A percentile compares a stretch with the other conserved stretches of the same genome.
Conservation (phyloP, 2,113 vertebrate species). For the Melospiza georgiana region DNA sequence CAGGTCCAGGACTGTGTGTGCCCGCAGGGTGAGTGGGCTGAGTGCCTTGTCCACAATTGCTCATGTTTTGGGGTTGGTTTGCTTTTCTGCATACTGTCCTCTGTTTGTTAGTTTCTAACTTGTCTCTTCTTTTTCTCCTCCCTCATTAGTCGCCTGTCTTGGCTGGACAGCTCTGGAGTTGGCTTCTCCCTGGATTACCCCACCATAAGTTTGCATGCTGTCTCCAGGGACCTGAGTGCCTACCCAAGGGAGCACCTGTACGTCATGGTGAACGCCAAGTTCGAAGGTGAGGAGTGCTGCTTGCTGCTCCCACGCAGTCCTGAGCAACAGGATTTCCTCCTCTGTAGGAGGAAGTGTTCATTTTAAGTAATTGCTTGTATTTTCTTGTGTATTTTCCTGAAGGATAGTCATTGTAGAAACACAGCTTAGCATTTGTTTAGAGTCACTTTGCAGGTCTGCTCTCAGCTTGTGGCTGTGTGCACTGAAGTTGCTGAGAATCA, state of each 20-base stretch:
- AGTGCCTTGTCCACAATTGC: neutral
- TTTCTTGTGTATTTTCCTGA: neutral
- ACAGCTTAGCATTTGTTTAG: neutral
- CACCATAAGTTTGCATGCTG: constrained; percentile 91
- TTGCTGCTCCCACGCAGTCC: fast-evolving
- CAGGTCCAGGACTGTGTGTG: fast-evolving
- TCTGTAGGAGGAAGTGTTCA: neutral
- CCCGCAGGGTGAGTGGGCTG: fast-evolving
- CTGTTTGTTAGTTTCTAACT: neutral
- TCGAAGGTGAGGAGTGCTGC: constrained; percentile 70
- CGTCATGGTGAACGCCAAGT: constrained; percentile 93
- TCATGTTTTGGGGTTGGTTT: neutral
- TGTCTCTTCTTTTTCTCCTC: neutral
- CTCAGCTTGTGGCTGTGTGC: neutral
- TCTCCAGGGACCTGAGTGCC: constrained; percentile 87
- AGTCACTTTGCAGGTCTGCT: neutral
- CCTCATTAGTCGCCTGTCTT: constrained; percentile 82
- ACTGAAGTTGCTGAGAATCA: neutral
- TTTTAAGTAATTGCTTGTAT: neutral
- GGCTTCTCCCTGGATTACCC: constrained; percentile 95
- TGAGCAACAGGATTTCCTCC: neutral
- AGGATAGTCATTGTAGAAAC: neutral
- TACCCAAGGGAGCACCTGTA: constrained; percentile 94
- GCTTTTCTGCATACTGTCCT: neutral
- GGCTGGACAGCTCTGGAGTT: constrained; percentile 89